A percentile compares a stretch with the other conserved stretches of the same genome.
These are phyloP conservation scores for Stictonetta naevosa DNA, from an alignment of 2,113 vertebrate genomes.

Conservation along the genomic window DNA sequence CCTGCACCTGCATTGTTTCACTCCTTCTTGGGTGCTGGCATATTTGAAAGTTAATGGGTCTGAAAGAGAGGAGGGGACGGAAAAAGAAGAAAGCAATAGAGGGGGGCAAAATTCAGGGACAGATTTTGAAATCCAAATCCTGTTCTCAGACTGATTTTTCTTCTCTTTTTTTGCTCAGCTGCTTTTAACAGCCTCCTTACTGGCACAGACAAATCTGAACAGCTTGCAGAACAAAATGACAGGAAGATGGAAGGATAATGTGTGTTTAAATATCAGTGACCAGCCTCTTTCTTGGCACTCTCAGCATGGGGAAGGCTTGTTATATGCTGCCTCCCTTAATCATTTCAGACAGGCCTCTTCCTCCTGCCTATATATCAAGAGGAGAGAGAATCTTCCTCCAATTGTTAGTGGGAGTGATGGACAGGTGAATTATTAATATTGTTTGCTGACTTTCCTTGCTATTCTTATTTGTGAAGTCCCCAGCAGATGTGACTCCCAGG, in stretches of 20 bases:
- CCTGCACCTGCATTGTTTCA: not conserved
- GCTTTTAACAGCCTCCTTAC: conserved; percentile 1
- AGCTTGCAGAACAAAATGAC: conserved; percentile 68
- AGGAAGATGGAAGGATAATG: conserved; percentile 71
- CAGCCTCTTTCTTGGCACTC: conserved; percentile 51
- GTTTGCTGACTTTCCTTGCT: conserved; percentile 44
- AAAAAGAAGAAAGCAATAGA: not conserved
- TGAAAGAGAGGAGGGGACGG: not conserved
- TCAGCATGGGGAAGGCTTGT: conserved; percentile 53
- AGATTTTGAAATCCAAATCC: not conserved
- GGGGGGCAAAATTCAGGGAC: not conserved
- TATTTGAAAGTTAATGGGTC: not conserved
- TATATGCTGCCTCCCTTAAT: conserved; percentile 64
- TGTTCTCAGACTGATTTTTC: conserved; percentile 29
- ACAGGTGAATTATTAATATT: conserved; percentile 72
- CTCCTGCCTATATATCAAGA: conserved; percentile 45
- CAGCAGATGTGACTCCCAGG: not conserved
- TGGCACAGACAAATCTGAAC: conserved; percentile 50
- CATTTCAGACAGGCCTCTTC: conserved; percentile 61
- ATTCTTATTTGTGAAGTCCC: conserved; percentile 49
- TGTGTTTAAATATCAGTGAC: conserved; percentile 70
- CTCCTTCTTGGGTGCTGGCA: not conserved
- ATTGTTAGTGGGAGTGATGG: conserved; percentile 45
- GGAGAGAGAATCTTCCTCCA: conserved; percentile 35
- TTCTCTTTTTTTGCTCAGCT: conserved; percentile 59